phyloP scores from a whole-genome alignment of 2,888 invertebrate genomes.

The Resseliella maxima region DNA sequence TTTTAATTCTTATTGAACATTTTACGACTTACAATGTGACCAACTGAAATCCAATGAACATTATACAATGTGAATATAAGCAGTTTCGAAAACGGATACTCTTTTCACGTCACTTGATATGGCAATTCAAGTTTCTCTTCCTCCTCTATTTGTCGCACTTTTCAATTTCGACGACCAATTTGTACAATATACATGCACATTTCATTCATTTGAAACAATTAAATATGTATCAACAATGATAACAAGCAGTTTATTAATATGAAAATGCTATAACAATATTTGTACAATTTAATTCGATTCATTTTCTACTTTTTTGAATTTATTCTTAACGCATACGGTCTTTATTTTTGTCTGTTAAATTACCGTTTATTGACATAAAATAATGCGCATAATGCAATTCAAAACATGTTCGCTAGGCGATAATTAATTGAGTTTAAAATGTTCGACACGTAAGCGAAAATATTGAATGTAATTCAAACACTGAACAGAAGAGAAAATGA shows the following conservation, averaged over 20 bases:
- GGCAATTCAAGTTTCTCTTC: neutral
- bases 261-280: too few relatives aligned
- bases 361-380: conserved; percentile 23
- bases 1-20: neutral
- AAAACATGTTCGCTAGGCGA: neutral
- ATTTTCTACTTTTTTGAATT: neutral
- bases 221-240: too few relatives aligned
- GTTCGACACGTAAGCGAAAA: conserved; percentile 29
- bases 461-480: neutral
- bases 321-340: neutral
- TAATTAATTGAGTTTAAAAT: neutral
- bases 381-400: neutral
- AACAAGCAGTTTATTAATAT: too few relatives aligned
- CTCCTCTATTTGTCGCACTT: neutral
- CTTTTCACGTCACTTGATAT: conserved; percentile 4
- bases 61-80: neutral
- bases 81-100: neutral
- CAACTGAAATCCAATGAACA: neutral
- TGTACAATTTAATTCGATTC: neutral
- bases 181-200: neutral
- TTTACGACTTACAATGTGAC: neutral
- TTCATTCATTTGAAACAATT: neutral
- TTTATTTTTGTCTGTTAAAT: neutral
- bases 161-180: neutral
- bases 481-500: neutral